These are phyloP conservation scores for Pollicipes pollicipes DNA, from an alignment of 1,140 invertebrate genomes.

Conservation along the genomic window DNA sequence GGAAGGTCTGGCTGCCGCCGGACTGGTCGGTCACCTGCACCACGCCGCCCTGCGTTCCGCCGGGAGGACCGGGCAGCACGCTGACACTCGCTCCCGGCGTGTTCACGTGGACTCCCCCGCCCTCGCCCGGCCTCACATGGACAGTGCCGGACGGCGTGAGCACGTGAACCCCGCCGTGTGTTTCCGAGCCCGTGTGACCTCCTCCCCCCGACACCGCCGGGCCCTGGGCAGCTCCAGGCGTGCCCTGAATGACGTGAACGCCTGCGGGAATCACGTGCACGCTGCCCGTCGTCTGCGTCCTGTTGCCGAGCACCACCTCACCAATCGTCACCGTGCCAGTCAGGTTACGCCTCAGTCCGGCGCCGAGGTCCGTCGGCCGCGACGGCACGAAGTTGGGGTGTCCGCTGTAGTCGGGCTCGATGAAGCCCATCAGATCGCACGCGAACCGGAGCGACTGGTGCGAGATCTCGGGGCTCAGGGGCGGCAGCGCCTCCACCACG, in stretches of 20 bases:
- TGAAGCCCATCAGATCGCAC: constrained; percentile 5
- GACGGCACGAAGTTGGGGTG: background rate
- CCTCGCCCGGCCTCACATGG: too few species aligned
- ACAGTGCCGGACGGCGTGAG: too few species aligned
- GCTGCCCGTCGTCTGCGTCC: background rate
- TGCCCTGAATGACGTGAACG: background rate
- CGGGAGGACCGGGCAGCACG: too few species aligned
- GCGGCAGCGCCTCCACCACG: background rate
- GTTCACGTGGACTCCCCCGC: background rate
- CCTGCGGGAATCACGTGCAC: background rate
- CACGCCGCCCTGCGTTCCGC: too few species aligned
- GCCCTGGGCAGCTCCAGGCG: too few species aligned
- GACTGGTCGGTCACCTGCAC: too few species aligned
- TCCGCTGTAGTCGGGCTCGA: background rate
- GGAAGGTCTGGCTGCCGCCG: too few species aligned
- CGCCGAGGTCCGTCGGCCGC: background rate
- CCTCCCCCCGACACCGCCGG: too few species aligned
- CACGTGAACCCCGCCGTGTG: too few species aligned
- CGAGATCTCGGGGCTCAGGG: background rate
- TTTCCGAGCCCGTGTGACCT: too few species aligned
- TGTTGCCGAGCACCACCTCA: background rate
- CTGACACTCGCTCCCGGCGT: too few species aligned
- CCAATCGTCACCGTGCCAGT: background rate
- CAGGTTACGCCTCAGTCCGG: background rate
- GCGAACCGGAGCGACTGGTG: background rate